Evolutionary conservation across 2,888 invertebrate genomes (phyloP).

Genomic region (Agrochola macilenta): DNA sequence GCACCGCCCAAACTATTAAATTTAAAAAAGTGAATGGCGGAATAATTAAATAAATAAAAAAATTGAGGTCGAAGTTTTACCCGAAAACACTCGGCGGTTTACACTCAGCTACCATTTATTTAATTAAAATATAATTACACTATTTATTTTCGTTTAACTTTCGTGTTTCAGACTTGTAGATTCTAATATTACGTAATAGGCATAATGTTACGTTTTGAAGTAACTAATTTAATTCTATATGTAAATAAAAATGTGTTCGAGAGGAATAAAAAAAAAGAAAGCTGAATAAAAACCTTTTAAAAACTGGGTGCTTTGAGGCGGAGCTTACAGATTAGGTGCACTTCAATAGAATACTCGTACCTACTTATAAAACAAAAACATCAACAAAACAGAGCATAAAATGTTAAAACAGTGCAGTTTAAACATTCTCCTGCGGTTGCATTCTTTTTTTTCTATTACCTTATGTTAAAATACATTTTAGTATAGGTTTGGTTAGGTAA

Average conservation of each 20-base stretch:
- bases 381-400: background rate
- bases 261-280: background rate
- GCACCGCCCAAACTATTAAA: background rate
- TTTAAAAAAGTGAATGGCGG: background rate
- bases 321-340: background rate
- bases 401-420: background rate
- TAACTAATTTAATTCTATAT: background rate
- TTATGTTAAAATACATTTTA: too few relatives aligned
- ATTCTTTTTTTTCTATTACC: too few relatives aligned
- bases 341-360: background rate
- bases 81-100: background rate
- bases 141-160: background rate
- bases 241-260: background rate
- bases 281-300: background rate
- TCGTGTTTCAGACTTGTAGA: background rate
- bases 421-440: background rate
- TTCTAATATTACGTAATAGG: background rate
- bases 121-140: background rate
- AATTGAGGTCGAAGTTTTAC: background rate
- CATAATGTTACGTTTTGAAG: background rate
- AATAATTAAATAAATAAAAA: too few relatives aligned
- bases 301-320: background rate
- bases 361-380: background rate
- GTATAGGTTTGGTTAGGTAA: too few relatives aligned
- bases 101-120: background rate